A percentile compares a stretch with the other conserved stretches of the same genome.
Evolutionary conservation across 2,113 vertebrate genomes (phyloP).

Genomic region (Festucalex cinctus): DNA sequence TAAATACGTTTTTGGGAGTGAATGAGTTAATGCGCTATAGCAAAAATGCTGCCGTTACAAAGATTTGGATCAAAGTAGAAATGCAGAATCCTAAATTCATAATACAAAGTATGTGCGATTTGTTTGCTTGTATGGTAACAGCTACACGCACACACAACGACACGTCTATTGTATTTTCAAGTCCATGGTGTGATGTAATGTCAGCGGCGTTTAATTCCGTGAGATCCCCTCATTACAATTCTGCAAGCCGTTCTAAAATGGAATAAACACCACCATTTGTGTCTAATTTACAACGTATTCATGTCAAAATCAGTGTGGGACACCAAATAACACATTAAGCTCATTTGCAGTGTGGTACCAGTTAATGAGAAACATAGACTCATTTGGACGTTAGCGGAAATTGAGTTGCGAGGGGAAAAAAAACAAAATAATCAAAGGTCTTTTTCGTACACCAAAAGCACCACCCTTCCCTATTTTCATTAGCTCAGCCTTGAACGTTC

Average conservation of each 20-base stretch:
- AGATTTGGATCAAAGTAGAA: no score
- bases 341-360: conserved; percentile 29
- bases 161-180: conserved; percentile 37
- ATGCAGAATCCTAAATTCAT: neutral
- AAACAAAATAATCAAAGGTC: conserved; percentile 16
- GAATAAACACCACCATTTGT: neutral
- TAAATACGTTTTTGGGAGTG: no score
- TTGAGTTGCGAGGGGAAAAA: conserved; percentile 42
- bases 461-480: conserved; percentile 33
- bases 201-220: conserved; percentile 26
- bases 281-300: conserved; percentile 20
- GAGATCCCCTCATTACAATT: conserved; percentile 1
- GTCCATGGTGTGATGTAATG: conserved; percentile 23
- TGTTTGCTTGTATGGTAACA: neutral
- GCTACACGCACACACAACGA: no score
- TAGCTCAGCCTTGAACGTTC: conserved; percentile 45
- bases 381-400: conserved; percentile 65
- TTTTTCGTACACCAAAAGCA: conserved; percentile 29
- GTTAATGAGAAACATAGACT: conserved; percentile 54
- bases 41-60: no score
- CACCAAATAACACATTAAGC: conserved; percentile 18
- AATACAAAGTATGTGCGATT: neutral
- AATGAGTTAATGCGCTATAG: no score
- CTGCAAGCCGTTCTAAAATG: neutral
- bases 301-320: conserved; percentile 24